A percentile compares a stretch with the other conserved stretches of the same genome.
Evolutionary conservation across 2,888 invertebrate genomes (phyloP).

Genomic region (Ennomos fuscantarius): DNA sequence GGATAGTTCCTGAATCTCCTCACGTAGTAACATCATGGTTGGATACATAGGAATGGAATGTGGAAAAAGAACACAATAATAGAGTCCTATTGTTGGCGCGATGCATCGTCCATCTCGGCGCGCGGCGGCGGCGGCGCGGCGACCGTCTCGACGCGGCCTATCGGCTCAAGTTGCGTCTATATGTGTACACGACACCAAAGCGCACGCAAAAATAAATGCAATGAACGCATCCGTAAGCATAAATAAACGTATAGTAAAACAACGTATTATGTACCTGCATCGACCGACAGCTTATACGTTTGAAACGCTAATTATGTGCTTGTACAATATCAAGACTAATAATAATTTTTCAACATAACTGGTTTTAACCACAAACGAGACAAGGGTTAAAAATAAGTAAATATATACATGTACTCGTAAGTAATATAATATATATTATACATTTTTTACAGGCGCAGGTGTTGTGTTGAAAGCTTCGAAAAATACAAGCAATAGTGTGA

Average conservation of each 20-base stretch:
- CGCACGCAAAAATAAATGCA: conserved; percentile 74
- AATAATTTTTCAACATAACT: no score
- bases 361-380: no score
- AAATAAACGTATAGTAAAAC: conserved; percentile 53
- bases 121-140: conserved; percentile 38
- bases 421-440: conserved; percentile 16
- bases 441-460: conserved; percentile 21
- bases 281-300: conserved; percentile 23
- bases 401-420: no score
- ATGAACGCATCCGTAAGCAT: conserved; percentile 60
- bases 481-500: conserved; percentile 44
- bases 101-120: conserved; percentile 55
- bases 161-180: conserved; percentile 78
- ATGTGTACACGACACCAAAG: conserved; percentile 67
- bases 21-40: conserved; percentile 38
- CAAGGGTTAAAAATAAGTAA: no score
- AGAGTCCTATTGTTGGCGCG: conserved; percentile 62
- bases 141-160: conserved; percentile 39
- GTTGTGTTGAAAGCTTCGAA: conserved; percentile 39
- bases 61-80: conserved; percentile 39
- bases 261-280: conserved; percentile 38
- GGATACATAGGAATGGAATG: conserved; percentile 44
- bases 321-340: conserved; percentile 25
- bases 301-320: conserved; percentile 22
- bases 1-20: conserved; percentile 9